phyloP scores from a whole-genome alignment of 1,140 invertebrate species.

The Lasaia peninsularis region DNA sequence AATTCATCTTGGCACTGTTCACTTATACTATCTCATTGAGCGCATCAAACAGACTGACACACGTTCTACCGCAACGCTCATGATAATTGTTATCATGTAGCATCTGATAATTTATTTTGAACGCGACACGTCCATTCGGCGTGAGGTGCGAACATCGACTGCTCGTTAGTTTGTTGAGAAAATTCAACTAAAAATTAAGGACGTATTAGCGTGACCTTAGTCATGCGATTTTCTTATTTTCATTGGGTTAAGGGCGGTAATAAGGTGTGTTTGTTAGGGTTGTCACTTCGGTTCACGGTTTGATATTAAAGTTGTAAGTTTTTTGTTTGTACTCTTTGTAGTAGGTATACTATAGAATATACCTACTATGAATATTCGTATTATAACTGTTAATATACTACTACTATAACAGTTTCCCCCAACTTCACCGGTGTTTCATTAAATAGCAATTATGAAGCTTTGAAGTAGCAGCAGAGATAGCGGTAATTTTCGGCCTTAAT shows the following conservation, averaged over 20 bases:
- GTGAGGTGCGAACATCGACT: background rate
- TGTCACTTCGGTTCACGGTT: too few relatives aligned
- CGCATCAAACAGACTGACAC: slow-evolving; percentile 12
- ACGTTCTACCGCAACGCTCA: background rate
- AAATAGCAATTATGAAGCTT: too few relatives aligned
- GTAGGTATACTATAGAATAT: too few relatives aligned
- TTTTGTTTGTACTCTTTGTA: too few relatives aligned
- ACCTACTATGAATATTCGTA: too few relatives aligned
- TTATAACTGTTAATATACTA: too few relatives aligned
- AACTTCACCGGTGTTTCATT: too few relatives aligned
- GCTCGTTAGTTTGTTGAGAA: background rate
- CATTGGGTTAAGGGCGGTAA: background rate
- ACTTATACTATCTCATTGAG: background rate
- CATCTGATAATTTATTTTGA: slow-evolving; percentile 48
- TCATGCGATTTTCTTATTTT: slow-evolving; percentile 6
- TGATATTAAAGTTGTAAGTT: too few relatives aligned
- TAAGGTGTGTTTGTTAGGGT: too few relatives aligned
- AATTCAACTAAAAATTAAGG: slow-evolving; percentile 2
- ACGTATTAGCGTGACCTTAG: background rate
- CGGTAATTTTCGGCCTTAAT: too few relatives aligned
- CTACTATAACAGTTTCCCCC: too few relatives aligned
- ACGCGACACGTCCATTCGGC: background rate
- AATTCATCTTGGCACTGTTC: slow-evolving; percentile 42
- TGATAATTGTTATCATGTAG: slow-evolving; percentile 33
- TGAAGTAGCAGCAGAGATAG: too few relatives aligned